A percentile compares a stretch with the other conserved stretches of the same genome.
phyloP scores from a whole-genome alignment of 1,140 invertebrate species.

The Chrysopa pallens region DNA sequence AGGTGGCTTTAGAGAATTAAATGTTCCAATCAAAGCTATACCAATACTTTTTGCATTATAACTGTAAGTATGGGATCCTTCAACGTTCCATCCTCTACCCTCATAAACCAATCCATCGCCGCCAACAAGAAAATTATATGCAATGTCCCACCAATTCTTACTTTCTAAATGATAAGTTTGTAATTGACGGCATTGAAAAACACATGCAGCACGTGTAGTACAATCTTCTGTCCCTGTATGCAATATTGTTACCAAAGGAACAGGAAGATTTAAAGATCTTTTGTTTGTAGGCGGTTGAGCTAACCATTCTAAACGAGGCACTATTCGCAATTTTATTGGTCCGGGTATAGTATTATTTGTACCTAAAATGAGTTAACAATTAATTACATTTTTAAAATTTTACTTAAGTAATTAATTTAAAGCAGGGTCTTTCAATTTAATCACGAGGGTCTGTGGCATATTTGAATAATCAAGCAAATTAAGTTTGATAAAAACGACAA shows the following conservation, averaged over 20 bases:
- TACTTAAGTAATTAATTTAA: too few relatives aligned
- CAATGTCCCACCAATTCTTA: constrained; percentile 39
- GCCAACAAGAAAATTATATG: constrained; percentile 57
- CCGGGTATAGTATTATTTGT: not conserved
- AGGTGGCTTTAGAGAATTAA: constrained; percentile 17
- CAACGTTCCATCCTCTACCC: constrained; percentile 37
- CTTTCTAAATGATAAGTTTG: constrained; percentile 58
- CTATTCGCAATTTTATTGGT: constrained; percentile 12
- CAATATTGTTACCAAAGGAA: constrained; percentile 29
- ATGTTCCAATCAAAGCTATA: constrained; percentile 50
- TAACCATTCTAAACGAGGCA: constrained; percentile 33
- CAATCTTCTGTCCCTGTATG: constrained; percentile 32
- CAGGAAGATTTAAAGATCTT: constrained; percentile 23
- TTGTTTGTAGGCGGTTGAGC: constrained; percentile 33
- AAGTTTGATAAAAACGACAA: too few relatives aligned
- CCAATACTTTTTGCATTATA: constrained; percentile 45
- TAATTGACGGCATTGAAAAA: constrained; percentile 30
- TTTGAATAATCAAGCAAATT: too few relatives aligned
- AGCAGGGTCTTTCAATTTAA: too few relatives aligned
- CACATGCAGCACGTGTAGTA: constrained; percentile 20
- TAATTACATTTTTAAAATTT: too few relatives aligned
- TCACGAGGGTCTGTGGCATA: too few relatives aligned
- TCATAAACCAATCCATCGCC: constrained; percentile 50
- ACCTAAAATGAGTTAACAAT: too few relatives aligned
- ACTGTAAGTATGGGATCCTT: constrained; percentile 32